Evolutionary conservation across 2,888 invertebrate species (phyloP).

Genomic region (Sabatieria punctata): DNA sequence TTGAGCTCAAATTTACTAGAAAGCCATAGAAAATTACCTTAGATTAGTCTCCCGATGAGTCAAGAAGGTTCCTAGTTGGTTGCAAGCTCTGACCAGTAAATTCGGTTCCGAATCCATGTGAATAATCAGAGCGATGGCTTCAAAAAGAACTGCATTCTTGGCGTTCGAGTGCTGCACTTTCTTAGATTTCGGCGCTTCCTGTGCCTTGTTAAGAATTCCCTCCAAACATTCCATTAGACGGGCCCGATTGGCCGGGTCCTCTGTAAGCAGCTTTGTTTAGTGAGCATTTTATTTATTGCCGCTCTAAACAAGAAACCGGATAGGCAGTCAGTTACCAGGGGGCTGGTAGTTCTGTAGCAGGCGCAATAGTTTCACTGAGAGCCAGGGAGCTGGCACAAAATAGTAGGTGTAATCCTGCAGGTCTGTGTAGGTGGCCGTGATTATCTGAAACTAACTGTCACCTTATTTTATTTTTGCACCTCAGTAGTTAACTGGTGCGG

Average conservation of each 20-base stretch:
- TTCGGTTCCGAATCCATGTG: conserved; percentile 61
- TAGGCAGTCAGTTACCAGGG: conserved; percentile 45
- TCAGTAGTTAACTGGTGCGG: too few relatives aligned
- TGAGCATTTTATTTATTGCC: neutral
- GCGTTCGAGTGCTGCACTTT: conserved; percentile 99
- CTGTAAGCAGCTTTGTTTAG: conserved; percentile 38
- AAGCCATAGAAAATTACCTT: too few relatives aligned
- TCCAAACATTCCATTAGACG: conserved; percentile 87
- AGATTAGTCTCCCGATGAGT: conserved; percentile 83
- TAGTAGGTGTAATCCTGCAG: conserved; percentile 99
- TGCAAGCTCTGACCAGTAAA: conserved; percentile 86
- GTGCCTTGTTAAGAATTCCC: conserved; percentile 44
- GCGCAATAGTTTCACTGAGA: conserved; percentile 86
- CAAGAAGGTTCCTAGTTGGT: conserved; percentile 93
- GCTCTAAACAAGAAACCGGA: neutral
- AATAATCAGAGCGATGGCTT: conserved; percentile 97
- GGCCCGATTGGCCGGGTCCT: conserved; percentile 89
- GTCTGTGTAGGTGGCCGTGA: conserved; percentile 95
- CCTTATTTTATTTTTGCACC: too few relatives aligned
- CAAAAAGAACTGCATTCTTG: conserved; percentile 96
- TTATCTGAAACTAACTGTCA: conserved; percentile 55
- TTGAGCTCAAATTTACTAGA: too few relatives aligned
- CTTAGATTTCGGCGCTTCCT: conserved; percentile 97
- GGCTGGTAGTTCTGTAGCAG: conserved; percentile 95
- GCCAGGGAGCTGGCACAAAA: conserved; percentile 99